phyloP scores from a whole-genome alignment of 2,797 vertebrate species.

The Cryptoblepharus egeriae region DNA sequence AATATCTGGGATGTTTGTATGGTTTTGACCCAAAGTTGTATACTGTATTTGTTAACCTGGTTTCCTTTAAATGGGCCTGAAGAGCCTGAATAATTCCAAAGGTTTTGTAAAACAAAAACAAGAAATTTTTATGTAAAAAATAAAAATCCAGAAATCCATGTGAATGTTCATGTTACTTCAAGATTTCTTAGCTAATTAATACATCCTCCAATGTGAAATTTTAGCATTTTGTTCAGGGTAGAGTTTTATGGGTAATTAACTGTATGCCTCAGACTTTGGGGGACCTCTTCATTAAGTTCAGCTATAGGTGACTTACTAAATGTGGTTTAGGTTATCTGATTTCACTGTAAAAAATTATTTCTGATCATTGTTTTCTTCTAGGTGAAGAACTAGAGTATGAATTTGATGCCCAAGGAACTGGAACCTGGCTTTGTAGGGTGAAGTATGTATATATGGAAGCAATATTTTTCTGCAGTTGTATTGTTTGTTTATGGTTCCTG shows the following conservation, averaged over 20 bases:
- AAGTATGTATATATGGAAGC: conserved; percentile 83
- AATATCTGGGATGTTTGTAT: background rate
- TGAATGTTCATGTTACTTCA: background rate
- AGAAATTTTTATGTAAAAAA: too few relatives aligned
- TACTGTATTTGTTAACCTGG: background rate
- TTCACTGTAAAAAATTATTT: background rate
- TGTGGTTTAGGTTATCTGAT: background rate
- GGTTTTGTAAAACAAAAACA: too few relatives aligned
- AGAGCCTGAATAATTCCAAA: background rate
- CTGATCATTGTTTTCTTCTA: conserved; percentile 59
- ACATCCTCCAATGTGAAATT: background rate
- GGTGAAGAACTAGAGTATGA: conserved; percentile 98
- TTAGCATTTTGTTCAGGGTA: background rate
- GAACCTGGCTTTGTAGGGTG: conserved; percentile 94
- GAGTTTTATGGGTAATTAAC: background rate
- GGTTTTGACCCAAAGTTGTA: background rate
- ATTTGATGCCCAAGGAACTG: conserved; percentile 92
- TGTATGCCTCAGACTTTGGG: background rate
- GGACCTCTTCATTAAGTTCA: background rate
- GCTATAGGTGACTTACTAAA: background rate
- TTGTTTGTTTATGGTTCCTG: conserved; percentile 8
- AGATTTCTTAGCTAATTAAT: background rate
- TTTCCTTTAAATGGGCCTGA: background rate
- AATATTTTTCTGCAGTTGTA: conserved; percentile 16
- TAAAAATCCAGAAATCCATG: background rate